Percentiles rank a stretch among this genome's conserved stretches.
Conservation (phyloP, 2,113 vertebrate species). For the Piaya cayana region DNA sequence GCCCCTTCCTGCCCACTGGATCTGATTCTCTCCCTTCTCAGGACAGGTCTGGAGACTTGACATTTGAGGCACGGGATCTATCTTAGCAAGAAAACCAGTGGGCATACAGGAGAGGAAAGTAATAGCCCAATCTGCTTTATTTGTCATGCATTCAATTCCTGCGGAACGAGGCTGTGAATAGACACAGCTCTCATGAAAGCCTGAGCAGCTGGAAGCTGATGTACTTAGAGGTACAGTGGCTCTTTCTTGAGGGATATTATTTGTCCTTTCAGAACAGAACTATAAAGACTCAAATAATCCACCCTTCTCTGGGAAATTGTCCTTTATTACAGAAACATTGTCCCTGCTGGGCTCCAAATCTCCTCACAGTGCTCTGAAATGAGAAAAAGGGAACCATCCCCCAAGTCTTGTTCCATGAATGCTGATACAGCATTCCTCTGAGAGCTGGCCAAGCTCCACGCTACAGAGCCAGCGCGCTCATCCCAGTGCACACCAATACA, state of each 20-base stretch:
- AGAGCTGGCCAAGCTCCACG: background rate
- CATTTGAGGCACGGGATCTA: background rate
- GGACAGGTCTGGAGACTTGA: background rate
- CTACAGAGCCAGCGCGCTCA: background rate
- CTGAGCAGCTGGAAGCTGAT: conserved; percentile 11
- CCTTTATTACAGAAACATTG: background rate
- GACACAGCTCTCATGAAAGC: background rate
- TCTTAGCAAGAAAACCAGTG: background rate
- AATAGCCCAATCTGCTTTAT: background rate
- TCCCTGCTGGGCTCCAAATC: background rate
- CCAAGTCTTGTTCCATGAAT: background rate
- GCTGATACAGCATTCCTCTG: background rate
- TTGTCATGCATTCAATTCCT: background rate
- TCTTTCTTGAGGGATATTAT: background rate
- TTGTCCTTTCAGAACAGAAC: conserved; percentile 3
- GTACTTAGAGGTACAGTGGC: background rate
- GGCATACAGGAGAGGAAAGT: background rate
- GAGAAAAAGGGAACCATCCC: background rate
- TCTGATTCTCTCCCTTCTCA: background rate
- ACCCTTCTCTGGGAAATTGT: background rate
- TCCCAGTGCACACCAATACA: background rate
- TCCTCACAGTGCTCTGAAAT: background rate
- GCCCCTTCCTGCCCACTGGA: background rate
- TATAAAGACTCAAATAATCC: background rate
- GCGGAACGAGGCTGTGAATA: background rate